A percentile compares a stretch with the other conserved stretches of the same genome.
Evolutionary conservation across 1,140 invertebrate genomes (phyloP).

Genomic region (Papilio glaucus): DNA sequence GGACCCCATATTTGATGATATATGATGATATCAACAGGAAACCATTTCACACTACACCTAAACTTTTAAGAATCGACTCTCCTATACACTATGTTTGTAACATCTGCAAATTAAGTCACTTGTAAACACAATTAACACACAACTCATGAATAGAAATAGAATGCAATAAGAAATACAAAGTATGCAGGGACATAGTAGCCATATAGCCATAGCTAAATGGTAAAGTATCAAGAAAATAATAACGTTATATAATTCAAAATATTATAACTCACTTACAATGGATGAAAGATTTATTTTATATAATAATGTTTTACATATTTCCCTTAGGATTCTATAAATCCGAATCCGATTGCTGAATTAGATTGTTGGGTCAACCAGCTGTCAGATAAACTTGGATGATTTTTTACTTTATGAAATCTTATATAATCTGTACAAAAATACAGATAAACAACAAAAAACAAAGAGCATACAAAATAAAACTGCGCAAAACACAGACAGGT

Average conservation of each 20-base stretch:
- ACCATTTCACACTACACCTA: constrained; percentile 57
- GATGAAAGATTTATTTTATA: constrained; percentile 30
- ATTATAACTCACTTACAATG: constrained; percentile 31
- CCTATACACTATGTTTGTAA: constrained; percentile 51
- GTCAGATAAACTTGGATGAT: constrained; percentile 38
- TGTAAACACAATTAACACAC: constrained; percentile 55
- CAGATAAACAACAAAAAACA: not conserved
- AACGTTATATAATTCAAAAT: not conserved
- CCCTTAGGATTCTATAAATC: constrained; percentile 7
- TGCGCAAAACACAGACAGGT: too few species aligned
- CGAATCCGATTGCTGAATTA: constrained; percentile 26
- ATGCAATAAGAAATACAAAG: constrained; percentile 61
- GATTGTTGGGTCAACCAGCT: constrained; percentile 39
- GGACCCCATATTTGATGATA: constrained; percentile 73
- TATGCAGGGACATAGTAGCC: constrained; percentile 33
- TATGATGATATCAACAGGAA: constrained; percentile 53
- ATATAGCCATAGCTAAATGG: constrained; percentile 34
- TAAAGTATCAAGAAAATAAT: not conserved
- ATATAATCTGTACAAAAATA: not conserved
- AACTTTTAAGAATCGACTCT: constrained; percentile 43
- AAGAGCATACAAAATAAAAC: too few species aligned
- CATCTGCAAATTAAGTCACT: constrained; percentile 61
- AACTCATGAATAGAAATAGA: constrained; percentile 62
- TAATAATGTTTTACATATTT: constrained; percentile 31
- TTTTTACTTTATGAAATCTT: constrained; percentile 29